These are phyloP conservation scores for Hystrix cristata DNA, from an alignment of 2,113 vertebrate genomes.

Conservation along the genomic window DNA sequence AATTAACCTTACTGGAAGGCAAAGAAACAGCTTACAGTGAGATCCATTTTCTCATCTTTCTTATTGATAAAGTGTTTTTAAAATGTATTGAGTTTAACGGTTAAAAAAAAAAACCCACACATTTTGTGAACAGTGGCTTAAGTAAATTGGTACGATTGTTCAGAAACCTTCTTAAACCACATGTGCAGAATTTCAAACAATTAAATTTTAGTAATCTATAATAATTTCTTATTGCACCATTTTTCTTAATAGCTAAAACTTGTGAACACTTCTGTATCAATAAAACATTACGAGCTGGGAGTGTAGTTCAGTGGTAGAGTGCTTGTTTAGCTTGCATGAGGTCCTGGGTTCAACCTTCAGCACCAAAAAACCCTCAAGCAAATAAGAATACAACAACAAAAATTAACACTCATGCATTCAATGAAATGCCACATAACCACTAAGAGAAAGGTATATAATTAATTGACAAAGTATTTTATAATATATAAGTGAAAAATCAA, in stretches of 20 bases:
- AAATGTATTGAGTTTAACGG: not conserved
- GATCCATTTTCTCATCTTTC: not conserved
- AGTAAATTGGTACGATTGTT: not conserved
- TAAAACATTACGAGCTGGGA: not conserved
- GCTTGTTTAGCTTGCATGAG: not conserved
- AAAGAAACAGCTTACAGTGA: not conserved
- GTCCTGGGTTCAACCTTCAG: not conserved
- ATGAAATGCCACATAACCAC: not conserved
- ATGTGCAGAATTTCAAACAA: not conserved
- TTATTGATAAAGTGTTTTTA: not conserved
- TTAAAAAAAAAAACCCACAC: not conserved
- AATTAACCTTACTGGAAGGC: not conserved
- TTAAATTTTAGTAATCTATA: not conserved
- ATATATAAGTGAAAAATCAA: not conserved
- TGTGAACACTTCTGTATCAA: not conserved
- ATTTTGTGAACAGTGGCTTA: not conserved
- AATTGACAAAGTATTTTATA: not conserved
- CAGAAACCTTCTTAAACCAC: constrained; percentile 41
- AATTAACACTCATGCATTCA: not conserved
- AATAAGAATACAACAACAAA: not conserved
- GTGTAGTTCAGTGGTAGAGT: not conserved
- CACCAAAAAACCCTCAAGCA: not conserved
- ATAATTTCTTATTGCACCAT: constrained; percentile 5
- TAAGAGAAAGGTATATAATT: not conserved
- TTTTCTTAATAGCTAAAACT: not conserved